Conservation (phyloP, 2,888 invertebrate genomes). For the Chorisops tibialis region DNA sequence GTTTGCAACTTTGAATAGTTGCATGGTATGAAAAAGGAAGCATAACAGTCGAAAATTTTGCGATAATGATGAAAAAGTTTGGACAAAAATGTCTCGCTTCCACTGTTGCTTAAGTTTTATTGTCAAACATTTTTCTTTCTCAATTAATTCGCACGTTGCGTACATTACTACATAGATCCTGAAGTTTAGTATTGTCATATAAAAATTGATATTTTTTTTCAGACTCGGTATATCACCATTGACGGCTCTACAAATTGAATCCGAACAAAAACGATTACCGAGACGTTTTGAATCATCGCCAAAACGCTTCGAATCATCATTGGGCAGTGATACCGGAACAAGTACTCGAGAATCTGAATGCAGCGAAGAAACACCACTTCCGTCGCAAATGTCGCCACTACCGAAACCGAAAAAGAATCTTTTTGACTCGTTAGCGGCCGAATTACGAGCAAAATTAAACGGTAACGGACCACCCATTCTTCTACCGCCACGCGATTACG, state of each 20-base stretch:
- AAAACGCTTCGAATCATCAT: constrained; percentile 65
- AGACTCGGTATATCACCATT: constrained; percentile 36
- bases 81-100: too few species aligned
- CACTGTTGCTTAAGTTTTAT: too few species aligned
- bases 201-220: too few species aligned
- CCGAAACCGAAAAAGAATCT: constrained; percentile 65
- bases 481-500: constrained; percentile 90
- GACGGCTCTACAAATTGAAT: constrained; percentile 34
- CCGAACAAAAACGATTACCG: constrained; percentile 34
- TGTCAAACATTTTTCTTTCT: too few species aligned
- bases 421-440: constrained; percentile 89
- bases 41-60: too few species aligned
- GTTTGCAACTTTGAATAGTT: too few species aligned
- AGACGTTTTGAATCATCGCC: constrained; percentile 47
- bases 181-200: too few species aligned
- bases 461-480: constrained; percentile 71
- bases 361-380: constrained; percentile 59
- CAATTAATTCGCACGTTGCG: too few species aligned
- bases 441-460: constrained; percentile 73
- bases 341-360: constrained; percentile 69
- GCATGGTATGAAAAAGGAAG: too few species aligned
- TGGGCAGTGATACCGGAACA: constrained; percentile 70
- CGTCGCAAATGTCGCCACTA: constrained; percentile 47
- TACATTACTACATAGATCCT: too few species aligned
- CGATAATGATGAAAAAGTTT: too few species aligned